phyloP scores from a whole-genome alignment of 2,888 invertebrate genomes.

The Meteorus colon region DNA sequence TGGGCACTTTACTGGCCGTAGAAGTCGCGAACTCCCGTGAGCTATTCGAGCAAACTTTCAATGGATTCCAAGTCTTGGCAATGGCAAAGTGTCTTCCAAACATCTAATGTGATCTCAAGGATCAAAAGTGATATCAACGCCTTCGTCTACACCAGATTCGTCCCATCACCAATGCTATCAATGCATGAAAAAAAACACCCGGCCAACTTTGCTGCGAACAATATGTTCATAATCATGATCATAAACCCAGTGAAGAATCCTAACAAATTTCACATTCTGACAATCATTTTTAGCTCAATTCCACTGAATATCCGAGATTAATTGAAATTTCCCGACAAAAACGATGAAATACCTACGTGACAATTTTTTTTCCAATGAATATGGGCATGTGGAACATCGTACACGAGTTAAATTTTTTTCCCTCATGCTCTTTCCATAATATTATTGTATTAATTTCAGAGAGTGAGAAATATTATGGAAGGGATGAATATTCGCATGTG shows the following conservation, averaged over 20 bases:
- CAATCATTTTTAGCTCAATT: too few relatives aligned
- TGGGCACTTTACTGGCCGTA: slow-evolving; percentile 26
- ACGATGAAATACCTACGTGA: too few relatives aligned
- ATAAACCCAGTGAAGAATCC: too few relatives aligned
- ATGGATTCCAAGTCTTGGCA: slow-evolving; percentile 33
- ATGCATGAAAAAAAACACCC: too few relatives aligned
- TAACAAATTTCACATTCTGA: too few relatives aligned
- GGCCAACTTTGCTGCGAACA: too few relatives aligned
- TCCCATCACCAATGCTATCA: too few relatives aligned
- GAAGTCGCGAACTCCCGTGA: slow-evolving; percentile 44
- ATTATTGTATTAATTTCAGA: not conserved
- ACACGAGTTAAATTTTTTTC: not conserved
- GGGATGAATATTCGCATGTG: slow-evolving; percentile 47
- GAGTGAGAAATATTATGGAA: slow-evolving; percentile 41
- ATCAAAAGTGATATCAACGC: slow-evolving; percentile 38
- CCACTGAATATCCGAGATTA: too few relatives aligned
- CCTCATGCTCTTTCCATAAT: not conserved
- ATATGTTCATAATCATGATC: too few relatives aligned
- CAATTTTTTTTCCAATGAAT: too few relatives aligned
- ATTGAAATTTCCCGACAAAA: too few relatives aligned
- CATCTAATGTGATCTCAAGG: slow-evolving; percentile 30
- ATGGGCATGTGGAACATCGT: not conserved
- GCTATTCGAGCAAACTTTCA: slow-evolving; percentile 57
- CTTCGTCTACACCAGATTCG: not conserved
- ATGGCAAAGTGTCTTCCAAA: not conserved